Evolutionary conservation across 2,797 vertebrate genomes (phyloP).

Genomic region (Halcyon leucocephala): DNA sequence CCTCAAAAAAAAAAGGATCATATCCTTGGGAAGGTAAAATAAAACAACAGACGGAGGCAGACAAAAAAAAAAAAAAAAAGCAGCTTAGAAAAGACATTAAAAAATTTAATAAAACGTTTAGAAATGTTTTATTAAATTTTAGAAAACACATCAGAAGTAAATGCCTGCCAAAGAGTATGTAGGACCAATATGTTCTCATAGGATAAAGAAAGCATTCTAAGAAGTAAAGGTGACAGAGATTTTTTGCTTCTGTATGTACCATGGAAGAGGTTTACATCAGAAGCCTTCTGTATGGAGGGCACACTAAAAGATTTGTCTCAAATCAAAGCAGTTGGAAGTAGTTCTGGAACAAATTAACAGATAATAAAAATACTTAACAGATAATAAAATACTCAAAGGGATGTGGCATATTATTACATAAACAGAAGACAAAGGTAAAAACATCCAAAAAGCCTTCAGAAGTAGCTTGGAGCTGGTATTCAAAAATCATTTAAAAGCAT

Average conservation of each 20-base stretch:
- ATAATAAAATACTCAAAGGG: neutral
- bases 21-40: neutral
- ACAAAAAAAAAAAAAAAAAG: neutral
- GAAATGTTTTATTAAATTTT: no score
- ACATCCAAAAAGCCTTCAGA: neutral
- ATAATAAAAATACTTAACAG: no score
- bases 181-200: neutral
- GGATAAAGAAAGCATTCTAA: neutral
- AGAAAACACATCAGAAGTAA: neutral
- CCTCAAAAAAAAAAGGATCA: neutral
- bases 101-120: neutral
- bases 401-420: neutral
- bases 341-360: neutral
- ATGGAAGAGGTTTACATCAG: neutral
- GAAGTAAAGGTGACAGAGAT: neutral
- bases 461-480: neutral
- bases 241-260: neutral
- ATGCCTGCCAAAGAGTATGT: neutral
- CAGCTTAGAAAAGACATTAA: neutral
- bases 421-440: neutral
- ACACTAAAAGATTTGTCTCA: neutral
- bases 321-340: neutral
- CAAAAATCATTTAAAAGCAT: neutral
- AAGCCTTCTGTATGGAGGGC: neutral
- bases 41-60: neutral